A percentile compares a stretch with the other conserved stretches of the same genome.
Evolutionary conservation across 2,113 vertebrate species (phyloP).

Genomic region (Thoracochromis brauschi): DNA sequence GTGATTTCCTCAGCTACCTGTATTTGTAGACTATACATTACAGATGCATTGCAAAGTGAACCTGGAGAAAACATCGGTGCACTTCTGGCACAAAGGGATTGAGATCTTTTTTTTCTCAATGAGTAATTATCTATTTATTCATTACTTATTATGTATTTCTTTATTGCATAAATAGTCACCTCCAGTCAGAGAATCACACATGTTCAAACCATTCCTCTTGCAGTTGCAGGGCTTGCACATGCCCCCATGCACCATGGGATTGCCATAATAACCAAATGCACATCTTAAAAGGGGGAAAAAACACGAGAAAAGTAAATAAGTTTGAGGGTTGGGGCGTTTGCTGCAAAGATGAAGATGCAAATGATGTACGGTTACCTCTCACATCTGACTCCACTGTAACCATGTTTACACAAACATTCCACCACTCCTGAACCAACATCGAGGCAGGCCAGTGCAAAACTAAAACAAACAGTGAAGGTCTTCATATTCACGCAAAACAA

Average conservation of each 20-base stretch:
- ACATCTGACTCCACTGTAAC: constrained; percentile 77
- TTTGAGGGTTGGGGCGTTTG: not conserved
- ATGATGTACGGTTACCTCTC: constrained; percentile 59
- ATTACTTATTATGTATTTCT: not conserved
- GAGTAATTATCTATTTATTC: not conserved
- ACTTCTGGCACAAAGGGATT: not conserved
- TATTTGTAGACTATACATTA: not conserved
- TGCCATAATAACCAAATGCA: constrained; percentile 82
- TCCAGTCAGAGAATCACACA: constrained; percentile 78
- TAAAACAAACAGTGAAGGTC: constrained; percentile 18
- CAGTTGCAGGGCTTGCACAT: constrained; percentile 77
- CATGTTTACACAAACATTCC: constrained; percentile 78
- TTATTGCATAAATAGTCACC: constrained; percentile 53
- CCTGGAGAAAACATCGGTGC: not conserved
- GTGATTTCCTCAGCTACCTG: not conserved
- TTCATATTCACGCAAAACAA: not conserved
- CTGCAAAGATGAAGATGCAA: not conserved
- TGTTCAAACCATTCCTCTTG: constrained; percentile 47
- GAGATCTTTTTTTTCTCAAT: not conserved
- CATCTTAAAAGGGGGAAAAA: constrained; percentile 66
- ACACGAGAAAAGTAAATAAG: not conserved
- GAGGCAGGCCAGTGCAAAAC: constrained; percentile 79
- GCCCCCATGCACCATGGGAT: constrained; percentile 70
- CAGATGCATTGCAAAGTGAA: not conserved
- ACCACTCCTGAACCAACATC: constrained; percentile 59